These are phyloP conservation scores for Hycleus cichorii DNA, from an alignment of 1,140 invertebrate species.

Conservation along the genomic window DNA sequence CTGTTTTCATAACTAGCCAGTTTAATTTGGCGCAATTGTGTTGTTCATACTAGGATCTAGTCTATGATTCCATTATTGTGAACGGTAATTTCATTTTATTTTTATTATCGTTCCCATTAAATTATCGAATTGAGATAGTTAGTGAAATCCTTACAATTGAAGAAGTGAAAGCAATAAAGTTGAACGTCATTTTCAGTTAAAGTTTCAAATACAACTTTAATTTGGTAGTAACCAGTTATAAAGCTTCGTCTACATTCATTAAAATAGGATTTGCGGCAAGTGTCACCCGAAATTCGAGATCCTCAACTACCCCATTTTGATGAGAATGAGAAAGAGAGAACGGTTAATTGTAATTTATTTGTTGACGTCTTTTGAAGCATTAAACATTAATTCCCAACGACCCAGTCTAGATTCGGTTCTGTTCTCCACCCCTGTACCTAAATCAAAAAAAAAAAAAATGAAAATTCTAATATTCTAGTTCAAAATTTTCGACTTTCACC, in stretches of 20 bases:
- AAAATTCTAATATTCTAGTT: too few species aligned
- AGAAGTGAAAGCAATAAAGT: slow-evolving; percentile 1
- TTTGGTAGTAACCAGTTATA: slow-evolving; percentile 6
- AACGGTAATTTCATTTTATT: neutral
- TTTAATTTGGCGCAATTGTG: slow-evolving; percentile 12
- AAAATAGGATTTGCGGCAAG: slow-evolving; percentile 8
- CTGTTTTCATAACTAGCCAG: slow-evolving; percentile 22
- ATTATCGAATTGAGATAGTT: neutral
- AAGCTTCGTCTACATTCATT: slow-evolving; percentile 5
- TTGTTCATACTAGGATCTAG: neutral
- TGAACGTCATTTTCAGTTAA: slow-evolving; percentile 6
- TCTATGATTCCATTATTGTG: neutral
- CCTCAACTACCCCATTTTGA: neutral
- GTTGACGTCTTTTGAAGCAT: neutral
- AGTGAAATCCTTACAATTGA: too few species aligned
- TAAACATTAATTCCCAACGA: too few species aligned
- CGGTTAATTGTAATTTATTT: slow-evolving; percentile 7
- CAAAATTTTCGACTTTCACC: too few species aligned
- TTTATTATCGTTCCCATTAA: too few species aligned
- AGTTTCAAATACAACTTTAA: slow-evolving; percentile 8
- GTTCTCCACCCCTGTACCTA: too few species aligned
- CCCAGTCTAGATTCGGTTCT: too few species aligned
- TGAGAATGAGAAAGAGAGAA: neutral
- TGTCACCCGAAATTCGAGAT: slow-evolving; percentile 7
- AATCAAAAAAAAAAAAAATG: too few species aligned